Conservation (phyloP, 2,888 invertebrate species). For the Athalia circularis region DNA sequence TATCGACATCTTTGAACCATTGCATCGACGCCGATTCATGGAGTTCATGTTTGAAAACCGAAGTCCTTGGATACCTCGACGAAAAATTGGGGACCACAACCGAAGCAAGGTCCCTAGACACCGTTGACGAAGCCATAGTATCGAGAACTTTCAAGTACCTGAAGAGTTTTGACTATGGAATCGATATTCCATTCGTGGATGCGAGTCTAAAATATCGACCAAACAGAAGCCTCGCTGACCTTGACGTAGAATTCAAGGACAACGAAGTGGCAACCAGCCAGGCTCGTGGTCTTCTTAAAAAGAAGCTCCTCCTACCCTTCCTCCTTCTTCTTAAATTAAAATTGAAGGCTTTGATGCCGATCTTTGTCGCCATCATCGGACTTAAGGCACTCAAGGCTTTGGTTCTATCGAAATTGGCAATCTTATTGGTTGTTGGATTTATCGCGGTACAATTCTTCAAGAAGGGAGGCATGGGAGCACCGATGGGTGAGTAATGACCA, state of each 20-base stretch:
- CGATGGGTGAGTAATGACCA: slow-evolving; percentile 64
- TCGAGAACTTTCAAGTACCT: slow-evolving; percentile 83
- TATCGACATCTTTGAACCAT: slow-evolving; percentile 77
- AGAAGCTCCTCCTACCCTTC: slow-evolving; percentile 88
- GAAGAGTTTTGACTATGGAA: slow-evolving; percentile 84
- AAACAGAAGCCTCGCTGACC: slow-evolving; percentile 70
- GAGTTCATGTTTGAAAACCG: slow-evolving; percentile 84
- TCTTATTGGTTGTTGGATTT: slow-evolving; percentile 88
- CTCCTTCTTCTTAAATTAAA: slow-evolving; percentile 88
- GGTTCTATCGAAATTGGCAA: slow-evolving; percentile 88
- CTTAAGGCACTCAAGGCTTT: slow-evolving; percentile 90
- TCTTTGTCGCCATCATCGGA: slow-evolving; percentile 86
- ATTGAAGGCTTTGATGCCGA: slow-evolving; percentile 89
- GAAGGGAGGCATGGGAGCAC: slow-evolving; percentile 81
- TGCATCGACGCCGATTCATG: slow-evolving; percentile 83
- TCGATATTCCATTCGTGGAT: slow-evolving; percentile 79
- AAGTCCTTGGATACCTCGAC: slow-evolving; percentile 86
- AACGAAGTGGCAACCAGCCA: slow-evolving; percentile 66
- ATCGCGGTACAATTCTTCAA: slow-evolving; percentile 86
- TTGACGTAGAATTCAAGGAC: slow-evolving; percentile 71
- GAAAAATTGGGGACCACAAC: slow-evolving; percentile 77
- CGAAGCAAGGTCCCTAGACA: slow-evolving; percentile 67
- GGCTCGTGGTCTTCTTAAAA: slow-evolving; percentile 86
- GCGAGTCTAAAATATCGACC: slow-evolving; percentile 69
- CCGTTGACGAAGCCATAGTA: slow-evolving; percentile 82